Conservation (phyloP, 2,888 invertebrate genomes). For the Tricholauxania praeusta region DNA sequence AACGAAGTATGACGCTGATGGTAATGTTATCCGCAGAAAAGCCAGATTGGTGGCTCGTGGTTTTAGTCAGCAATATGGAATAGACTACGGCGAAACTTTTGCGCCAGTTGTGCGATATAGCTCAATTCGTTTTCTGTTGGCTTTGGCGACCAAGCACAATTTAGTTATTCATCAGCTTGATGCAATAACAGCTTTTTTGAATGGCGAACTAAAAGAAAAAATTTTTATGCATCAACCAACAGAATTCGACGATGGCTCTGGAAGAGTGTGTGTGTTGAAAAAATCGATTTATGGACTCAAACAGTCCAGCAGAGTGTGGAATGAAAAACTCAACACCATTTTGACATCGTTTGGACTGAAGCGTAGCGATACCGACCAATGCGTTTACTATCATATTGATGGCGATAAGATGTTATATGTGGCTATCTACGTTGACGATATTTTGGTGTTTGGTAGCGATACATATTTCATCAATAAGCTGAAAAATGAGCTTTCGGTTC, state of each 20-base stretch:
- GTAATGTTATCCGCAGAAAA: conserved; percentile 34
- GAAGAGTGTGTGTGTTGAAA: conserved; percentile 28
- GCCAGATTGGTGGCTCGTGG: conserved; percentile 41
- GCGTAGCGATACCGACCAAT: conserved; percentile 40
- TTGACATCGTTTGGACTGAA: conserved; percentile 36
- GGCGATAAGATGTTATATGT: conserved; percentile 42
- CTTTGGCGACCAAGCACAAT: conserved; percentile 39
- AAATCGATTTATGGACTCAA: conserved; percentile 39
- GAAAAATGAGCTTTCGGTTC: conserved; percentile 36
- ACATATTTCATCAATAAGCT: conserved; percentile 31
- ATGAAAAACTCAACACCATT: conserved; percentile 38
- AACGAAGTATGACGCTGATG: conserved; percentile 35
- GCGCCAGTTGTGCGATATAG: conserved; percentile 38
- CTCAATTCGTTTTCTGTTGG: conserved; percentile 38
- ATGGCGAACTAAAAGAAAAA: conserved; percentile 40
- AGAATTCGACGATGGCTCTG: conserved; percentile 40
- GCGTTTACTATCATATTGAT: conserved; percentile 37
- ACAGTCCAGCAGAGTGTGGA: conserved; percentile 41
- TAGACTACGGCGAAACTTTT: conserved; percentile 40
- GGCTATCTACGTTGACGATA: conserved; percentile 50
- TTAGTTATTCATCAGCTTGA: conserved; percentile 43
- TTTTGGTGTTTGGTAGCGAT: conserved; percentile 45
- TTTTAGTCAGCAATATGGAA: conserved; percentile 36
- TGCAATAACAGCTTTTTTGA: conserved; percentile 43
- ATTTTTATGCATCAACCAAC: conserved; percentile 46